Base-by-base conservation (phyloP, 1,140 invertebrate genomes). In the Chionoecetes opilio region DNA sequence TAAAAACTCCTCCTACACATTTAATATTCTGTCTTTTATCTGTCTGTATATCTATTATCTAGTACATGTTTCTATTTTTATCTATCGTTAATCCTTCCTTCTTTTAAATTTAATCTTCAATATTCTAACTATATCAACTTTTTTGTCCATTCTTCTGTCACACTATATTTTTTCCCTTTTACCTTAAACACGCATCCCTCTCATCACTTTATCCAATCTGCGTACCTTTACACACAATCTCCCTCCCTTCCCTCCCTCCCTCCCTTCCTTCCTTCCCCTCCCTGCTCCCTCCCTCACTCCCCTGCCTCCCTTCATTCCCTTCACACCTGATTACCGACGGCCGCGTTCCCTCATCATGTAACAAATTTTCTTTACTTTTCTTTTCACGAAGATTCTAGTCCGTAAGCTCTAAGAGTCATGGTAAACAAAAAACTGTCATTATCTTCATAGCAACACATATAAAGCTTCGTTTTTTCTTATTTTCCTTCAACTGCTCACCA, bases 71-170 rank as follows among this genome's bases (percentile, higher is more conserved):
- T n/a, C n/a, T n/a, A n/a, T n/a, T n/a, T n/a, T n/a, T n/a, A n/a
- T n/a, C n/a, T n/a, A n/a, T n/a, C n/a, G n/a, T n/a, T n/a, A n/a
- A n/a, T n/a, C n/a, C n/a, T n/a, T n/a, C n/a, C n/a, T n/a, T n/a
- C n/a, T n/a, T n/a, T n/a, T n/a, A n/a, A n/a, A n/a, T n/a, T n/a
- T n/a, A n/a, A n/a, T n/a, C n/a, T n/a, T n/a, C n/a, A n/a, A n/a
- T n/a, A n/a, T n/a, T n/a, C n/a, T n/a, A n/a, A n/a, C n/a, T 32
- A 82, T 32, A 82, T 82, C 82, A 82, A 82, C 82, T 82, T 32
- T 82, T 21, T 82, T 32, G 5, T 32, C 26, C 82, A 29, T 32
- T 75, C 0, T 26, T 75, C n/a, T 75, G 6, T n/a, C 21, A 17
- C 2, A n/a, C 6, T 2, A 75, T 75, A n/a, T 75, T 75, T 75